Base-by-base conservation (phyloP, 2,113 vertebrate genomes). In the Carassius gibelio region DNA sequence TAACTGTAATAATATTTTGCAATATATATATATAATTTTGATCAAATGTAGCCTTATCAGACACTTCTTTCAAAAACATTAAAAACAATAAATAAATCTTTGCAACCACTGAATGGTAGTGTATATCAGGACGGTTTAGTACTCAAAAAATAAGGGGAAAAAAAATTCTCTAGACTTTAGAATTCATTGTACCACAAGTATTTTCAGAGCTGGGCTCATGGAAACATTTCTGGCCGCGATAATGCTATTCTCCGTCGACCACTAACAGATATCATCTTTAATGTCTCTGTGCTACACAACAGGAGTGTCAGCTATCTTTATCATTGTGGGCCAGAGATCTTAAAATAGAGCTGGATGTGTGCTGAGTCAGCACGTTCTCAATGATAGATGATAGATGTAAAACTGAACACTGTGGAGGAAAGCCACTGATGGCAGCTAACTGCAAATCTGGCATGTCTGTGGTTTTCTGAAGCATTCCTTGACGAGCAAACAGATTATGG, bases 401-500 rank as follows among this genome's bases (percentile, higher is more conserved):
- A 81, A 84, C 19, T 82, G 77, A 78, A 72, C 8, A 68, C 68
- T 62, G 75, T 11, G 45, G 34, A 64, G 82, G 57, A 34, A 68
- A 42, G 61, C 69, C 79, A 84, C 34, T 11, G 80, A 82, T 75
- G 74, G 52, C 84, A 82, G 71, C 79, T 81, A 77, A 76, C 42
- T 45, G 81, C 71, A 62, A 82, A 82, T 86, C 85, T 85, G 72
- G 75, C 84, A 75, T 72, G 69, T 82, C 76, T 86, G 88, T 87
- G 90, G 85, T 82, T 82, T 85, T 80, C 26, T 57, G 38, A 82
- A 62, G 50, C 50, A 64, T 78, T 85, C 75, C 61, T 87, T 77
- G 57, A 68, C 84, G 55, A 87, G 74, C 68, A n/a, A 75, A 62
- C 66, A 80, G 74, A 89, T 88, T 86, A 87, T 80, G 75, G 87